Evolutionary conservation across 2,113 vertebrate species (phyloP).

Genomic region (Narcine bancroftii): DNA sequence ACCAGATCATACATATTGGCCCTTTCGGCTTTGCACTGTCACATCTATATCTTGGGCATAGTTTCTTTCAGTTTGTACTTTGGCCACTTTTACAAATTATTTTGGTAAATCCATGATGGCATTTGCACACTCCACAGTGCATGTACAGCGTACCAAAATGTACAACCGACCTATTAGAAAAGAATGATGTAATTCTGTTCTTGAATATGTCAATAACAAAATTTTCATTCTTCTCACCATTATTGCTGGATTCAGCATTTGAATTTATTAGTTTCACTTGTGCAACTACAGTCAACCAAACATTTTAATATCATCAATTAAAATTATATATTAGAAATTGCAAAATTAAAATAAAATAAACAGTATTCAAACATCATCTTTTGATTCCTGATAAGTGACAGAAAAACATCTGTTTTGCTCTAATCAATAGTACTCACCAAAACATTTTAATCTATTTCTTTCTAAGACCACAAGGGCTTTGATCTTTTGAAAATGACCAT

Average conservation of each 20-base stretch:
- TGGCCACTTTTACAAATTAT: no score
- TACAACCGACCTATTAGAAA: not conserved
- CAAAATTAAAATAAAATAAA: not conserved
- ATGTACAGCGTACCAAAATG: no score
- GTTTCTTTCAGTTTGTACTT: no score
- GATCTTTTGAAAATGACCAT: not conserved
- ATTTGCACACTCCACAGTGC: no score
- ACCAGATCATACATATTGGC: no score
- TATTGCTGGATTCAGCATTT: not conserved
- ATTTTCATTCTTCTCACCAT: not conserved
- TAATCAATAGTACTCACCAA: not conserved
- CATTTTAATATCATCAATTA: not conserved
- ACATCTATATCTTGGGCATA: no score
- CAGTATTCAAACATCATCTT: not conserved
- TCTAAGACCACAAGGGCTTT: not conserved
- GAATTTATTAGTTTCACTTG: not conserved
- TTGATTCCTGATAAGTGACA: not conserved
- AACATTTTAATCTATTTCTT: not conserved
- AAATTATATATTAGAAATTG: not conserved
- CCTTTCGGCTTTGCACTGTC: no score
- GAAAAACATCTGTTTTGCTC: not conserved
- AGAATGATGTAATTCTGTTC: not conserved
- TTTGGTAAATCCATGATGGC: no score
- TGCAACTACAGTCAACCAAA: no score
- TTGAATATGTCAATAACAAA: not conserved